Evolutionary conservation across 2,113 vertebrate genomes (phyloP).

Genomic region (Mus musculus): DNA sequence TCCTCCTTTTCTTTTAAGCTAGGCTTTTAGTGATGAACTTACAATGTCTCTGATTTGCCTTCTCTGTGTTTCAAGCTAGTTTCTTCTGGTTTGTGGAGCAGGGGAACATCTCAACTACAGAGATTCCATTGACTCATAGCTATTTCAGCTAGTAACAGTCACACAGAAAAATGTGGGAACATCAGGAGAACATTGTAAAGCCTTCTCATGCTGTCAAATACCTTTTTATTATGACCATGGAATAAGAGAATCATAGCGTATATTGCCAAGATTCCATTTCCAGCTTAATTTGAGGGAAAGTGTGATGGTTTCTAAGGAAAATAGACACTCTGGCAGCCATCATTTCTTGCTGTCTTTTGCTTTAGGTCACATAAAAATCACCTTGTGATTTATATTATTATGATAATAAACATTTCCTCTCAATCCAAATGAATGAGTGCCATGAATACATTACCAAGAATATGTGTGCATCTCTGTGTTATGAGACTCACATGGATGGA

Average conservation of each 20-base stretch:
- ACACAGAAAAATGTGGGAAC: conserved; percentile 24
- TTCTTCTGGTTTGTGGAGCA: not conserved
- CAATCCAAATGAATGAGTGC: conserved; percentile 7
- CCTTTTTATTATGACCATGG: conserved; percentile 9
- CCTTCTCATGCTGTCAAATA: not conserved
- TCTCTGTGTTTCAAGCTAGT: not conserved
- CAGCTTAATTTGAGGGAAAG: conserved; percentile 34
- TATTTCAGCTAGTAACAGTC: conserved; percentile 36
- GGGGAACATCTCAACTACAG: not conserved
- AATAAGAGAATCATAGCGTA: conserved; percentile 23
- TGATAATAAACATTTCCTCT: not conserved
- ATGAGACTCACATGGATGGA: not conserved
- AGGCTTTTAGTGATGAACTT: not conserved
- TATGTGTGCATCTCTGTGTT: not conserved
- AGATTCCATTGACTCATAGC: not conserved
- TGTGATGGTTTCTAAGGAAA: conserved; percentile 54
- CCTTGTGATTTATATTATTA: conserved; percentile 45
- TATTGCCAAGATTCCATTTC: conserved; percentile 23
- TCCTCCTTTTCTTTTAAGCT: not conserved
- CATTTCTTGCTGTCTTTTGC: not conserved
- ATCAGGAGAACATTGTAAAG: not conserved
- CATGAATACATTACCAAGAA: conserved; percentile 15
- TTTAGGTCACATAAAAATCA: conserved; percentile 50
- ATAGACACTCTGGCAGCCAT: not conserved
- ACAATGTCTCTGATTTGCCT: not conserved